Evolutionary conservation across 2,113 vertebrate species (phyloP).

Genomic region (Xenopus laevis): DNA sequence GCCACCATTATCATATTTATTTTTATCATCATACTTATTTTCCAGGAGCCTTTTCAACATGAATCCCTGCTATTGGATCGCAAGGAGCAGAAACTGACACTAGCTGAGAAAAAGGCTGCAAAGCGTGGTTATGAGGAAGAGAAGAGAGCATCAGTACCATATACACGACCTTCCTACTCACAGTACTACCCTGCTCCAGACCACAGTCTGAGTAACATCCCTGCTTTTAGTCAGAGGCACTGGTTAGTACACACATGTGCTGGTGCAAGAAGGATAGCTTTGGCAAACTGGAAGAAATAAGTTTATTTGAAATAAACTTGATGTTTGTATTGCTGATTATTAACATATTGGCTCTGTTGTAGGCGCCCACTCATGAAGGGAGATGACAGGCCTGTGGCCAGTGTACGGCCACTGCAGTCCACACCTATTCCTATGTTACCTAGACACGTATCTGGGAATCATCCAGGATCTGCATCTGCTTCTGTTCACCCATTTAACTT

Average conservation of each 20-base stretch:
- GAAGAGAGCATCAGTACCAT: constrained; percentile 92
- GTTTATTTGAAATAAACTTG: too few relatives aligned
- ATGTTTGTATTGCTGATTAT: too few relatives aligned
- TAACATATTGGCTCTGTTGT: background rate
- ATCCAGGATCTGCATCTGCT: constrained; percentile 66
- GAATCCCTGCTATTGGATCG: constrained; percentile 94
- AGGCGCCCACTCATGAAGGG: constrained; percentile 83
- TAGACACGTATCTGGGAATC: constrained; percentile 79
- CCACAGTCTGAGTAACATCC: constrained; percentile 85
- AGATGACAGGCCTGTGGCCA: constrained; percentile 94
- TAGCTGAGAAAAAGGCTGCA: constrained; percentile 96
- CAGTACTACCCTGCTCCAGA: constrained; percentile 94
- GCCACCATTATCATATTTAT: background rate
- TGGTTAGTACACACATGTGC: constrained; percentile 70
- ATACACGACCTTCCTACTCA: constrained; percentile 91
- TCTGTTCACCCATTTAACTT: constrained; percentile 80
- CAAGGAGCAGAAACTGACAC: constrained; percentile 93
- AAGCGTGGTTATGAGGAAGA: constrained; percentile 98
- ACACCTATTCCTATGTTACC: constrained; percentile 99
- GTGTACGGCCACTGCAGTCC: constrained; percentile 92
- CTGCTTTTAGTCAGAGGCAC: constrained; percentile 92
- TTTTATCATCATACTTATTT: background rate
- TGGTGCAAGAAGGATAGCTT: background rate
- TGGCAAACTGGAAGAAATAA: background rate
- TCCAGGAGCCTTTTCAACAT: constrained; percentile 91